phyloP scores from a whole-genome alignment of 2,888 invertebrate species.

The Ormyrus rosae region DNA sequence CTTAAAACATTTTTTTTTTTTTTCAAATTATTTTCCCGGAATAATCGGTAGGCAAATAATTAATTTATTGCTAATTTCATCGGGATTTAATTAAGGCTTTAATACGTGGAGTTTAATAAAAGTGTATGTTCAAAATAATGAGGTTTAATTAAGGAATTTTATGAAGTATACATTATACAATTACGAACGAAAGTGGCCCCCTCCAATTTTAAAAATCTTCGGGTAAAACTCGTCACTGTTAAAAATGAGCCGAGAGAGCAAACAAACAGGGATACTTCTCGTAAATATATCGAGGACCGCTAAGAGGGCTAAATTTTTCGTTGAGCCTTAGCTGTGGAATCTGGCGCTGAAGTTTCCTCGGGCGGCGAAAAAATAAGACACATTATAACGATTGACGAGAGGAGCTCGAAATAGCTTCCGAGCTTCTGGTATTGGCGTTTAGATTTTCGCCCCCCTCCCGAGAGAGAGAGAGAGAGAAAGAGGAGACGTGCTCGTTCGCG shows the following conservation, averaged over 20 bases:
- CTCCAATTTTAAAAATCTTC: no score
- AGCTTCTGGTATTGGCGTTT: conserved; percentile 42
- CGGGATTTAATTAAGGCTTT: no score
- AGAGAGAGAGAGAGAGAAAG: not conserved
- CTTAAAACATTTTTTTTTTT: no score
- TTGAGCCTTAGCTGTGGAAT: not conserved
- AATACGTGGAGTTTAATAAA: no score
- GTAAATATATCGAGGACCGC: not conserved
- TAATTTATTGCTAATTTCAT: no score
- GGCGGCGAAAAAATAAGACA: conserved; percentile 17
- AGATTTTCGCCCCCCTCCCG: conserved; percentile 15
- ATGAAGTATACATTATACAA: no score
- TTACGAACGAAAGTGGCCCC: no score
- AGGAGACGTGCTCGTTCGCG: not conserved
- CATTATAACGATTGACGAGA: conserved; percentile 30
- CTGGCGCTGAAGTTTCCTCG: conserved; percentile 29
- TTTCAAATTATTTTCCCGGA: no score
- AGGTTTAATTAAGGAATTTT: no score
- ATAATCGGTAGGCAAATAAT: no score
- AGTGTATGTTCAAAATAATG: no score
- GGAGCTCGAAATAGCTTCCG: not conserved
- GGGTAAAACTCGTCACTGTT: no score
- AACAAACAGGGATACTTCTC: not conserved
- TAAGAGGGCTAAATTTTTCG: conserved; percentile 16
- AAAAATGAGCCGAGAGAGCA: not conserved